Conservation (phyloP, 2,797 vertebrate genomes). For the Notoglanidium macrostoma region DNA sequence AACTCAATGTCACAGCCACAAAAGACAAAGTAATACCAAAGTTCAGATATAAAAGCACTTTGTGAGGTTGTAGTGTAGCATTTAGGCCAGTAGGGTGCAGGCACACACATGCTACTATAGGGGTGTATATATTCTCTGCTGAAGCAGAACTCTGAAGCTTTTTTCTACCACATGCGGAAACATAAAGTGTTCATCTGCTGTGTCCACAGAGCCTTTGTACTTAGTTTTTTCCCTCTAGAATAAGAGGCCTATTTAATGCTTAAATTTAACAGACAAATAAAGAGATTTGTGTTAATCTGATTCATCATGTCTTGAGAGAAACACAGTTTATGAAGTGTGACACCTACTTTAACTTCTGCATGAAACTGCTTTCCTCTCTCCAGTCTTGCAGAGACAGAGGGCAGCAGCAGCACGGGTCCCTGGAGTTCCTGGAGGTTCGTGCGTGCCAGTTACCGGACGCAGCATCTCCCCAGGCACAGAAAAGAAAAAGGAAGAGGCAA, state of each 20-base stretch:
- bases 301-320: not conserved
- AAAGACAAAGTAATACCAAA: not conserved
- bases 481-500: conserved; percentile 64
- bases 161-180: conserved; percentile 25
- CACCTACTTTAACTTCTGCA: not conserved
- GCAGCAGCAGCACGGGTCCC: conserved; percentile 38
- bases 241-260: conserved; percentile 38
- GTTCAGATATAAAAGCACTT: not conserved
- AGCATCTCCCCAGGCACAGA: conserved; percentile 38
- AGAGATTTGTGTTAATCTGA: not conserved
- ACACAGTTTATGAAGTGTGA: not conserved
- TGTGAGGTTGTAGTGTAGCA: not conserved
- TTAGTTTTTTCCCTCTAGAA: conserved; percentile 28
- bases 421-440: conserved; percentile 12
- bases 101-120: not conserved
- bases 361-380: conserved; percentile 4
- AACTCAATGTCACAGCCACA: not conserved
- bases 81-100: not conserved
- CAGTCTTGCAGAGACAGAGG: conserved; percentile 55
- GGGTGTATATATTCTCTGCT: conserved; percentile 1
- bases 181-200: conserved; percentile 49
- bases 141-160: not conserved
- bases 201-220: conserved; percentile 49
- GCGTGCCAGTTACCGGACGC: conserved; percentile 32
- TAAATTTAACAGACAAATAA: conserved; percentile 49